phyloP scores from a whole-genome alignment of 2,113 vertebrate genomes.

The Festucalex cinctus region DNA sequence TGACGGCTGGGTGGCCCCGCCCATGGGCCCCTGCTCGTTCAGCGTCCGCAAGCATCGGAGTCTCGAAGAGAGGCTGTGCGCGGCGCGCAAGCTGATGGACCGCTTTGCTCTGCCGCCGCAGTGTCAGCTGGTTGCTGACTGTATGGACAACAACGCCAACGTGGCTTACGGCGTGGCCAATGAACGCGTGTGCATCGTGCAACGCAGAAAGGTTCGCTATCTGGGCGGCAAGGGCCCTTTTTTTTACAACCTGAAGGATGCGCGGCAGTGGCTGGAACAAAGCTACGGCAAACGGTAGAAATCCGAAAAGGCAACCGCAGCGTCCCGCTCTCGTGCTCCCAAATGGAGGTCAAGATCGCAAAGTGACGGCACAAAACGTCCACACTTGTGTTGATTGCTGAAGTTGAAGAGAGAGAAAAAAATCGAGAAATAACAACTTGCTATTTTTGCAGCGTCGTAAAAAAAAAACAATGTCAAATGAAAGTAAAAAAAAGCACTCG shows the following conservation, averaged over 20 bases:
- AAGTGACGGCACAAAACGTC: too few relatives aligned
- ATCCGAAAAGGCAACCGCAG: too few relatives aligned
- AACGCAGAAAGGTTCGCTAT: constrained; percentile 89
- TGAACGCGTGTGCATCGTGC: constrained; percentile 92
- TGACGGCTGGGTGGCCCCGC: constrained; percentile 90
- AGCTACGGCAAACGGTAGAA: constrained; percentile 83
- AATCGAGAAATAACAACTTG: too few relatives aligned
- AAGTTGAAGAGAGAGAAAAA: too few relatives aligned
- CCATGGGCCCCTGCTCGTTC: constrained; percentile 80
- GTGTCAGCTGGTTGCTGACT: constrained; percentile 90
- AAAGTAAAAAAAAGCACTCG: neutral
- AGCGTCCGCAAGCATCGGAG: constrained; percentile 86
- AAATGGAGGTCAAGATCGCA: too few relatives aligned
- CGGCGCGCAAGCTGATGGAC: constrained; percentile 83
- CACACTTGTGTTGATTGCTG: too few relatives aligned
- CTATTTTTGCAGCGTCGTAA: too few relatives aligned
- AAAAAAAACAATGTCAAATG: too few relatives aligned
- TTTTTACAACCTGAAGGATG: constrained; percentile 90
- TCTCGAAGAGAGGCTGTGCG: constrained; percentile 87
- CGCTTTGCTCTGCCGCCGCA: constrained; percentile 87
- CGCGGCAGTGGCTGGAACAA: constrained; percentile 87
- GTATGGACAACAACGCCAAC: constrained; percentile 97
- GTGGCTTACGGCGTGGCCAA: constrained; percentile 91
- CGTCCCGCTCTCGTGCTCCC: too few relatives aligned
- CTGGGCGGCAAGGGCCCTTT: constrained; percentile 94